Evolutionary conservation across 2,797 vertebrate species (phyloP).

Genomic region (Cirrhinus mrigala): DNA sequence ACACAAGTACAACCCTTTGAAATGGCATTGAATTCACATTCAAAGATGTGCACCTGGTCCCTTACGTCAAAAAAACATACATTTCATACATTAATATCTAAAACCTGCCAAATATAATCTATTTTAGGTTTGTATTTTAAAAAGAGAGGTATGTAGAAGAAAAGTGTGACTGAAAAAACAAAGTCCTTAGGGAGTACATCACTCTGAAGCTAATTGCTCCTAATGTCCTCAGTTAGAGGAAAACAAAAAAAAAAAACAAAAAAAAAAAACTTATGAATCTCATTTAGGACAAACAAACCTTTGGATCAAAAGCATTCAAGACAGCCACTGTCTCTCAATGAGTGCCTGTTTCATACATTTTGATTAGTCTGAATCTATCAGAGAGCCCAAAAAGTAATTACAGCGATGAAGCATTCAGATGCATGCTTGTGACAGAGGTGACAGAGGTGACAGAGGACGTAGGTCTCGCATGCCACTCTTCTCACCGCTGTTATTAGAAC

Average conservation of each 20-base stretch:
- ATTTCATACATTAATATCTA: not conserved
- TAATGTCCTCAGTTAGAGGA: not conserved
- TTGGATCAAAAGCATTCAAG: not conserved
- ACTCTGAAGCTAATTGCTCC: not conserved
- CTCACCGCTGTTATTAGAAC: conserved; percentile 34
- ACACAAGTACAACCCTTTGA: conserved; percentile 38
- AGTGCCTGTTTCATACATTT: not conserved
- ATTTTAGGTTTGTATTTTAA: not conserved
- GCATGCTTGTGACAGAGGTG: not conserved
- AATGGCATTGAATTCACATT: conserved; percentile 14
- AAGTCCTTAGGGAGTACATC: not conserved
- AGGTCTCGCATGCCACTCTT: conserved; percentile 12
- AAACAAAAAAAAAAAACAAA: not conserved
- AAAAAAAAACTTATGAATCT: not conserved
- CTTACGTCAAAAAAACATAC: not conserved
- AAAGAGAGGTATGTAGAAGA: not conserved
- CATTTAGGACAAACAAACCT: not conserved
- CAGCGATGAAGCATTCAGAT: not conserved
- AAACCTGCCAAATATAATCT: not conserved
- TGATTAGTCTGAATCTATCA: conserved; percentile 19
- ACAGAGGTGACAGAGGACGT: not conserved
- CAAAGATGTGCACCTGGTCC: conserved; percentile 14
- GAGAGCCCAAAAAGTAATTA: conserved; percentile 31
- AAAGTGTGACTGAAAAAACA: not conserved
- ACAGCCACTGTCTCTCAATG: not conserved